Evolutionary conservation across 1,140 invertebrate genomes (phyloP).

Genomic region (Neotoxoptera formosana): DNA sequence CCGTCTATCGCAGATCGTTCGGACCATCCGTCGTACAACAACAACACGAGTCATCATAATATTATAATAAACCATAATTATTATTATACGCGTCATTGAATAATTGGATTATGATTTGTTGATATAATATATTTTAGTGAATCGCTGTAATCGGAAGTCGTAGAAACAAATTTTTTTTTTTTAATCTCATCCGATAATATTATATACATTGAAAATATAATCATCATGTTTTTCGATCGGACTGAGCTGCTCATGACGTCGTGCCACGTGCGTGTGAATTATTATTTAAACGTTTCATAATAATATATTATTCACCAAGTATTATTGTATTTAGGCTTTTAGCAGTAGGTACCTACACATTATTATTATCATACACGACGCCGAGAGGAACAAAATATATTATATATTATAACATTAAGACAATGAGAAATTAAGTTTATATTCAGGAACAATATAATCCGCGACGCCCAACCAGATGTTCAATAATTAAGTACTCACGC

Average conservation of each 20-base stretch:
- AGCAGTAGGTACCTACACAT: neutral
- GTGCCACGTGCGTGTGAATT: neutral
- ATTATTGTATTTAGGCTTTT: neutral
- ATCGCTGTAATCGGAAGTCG: neutral
- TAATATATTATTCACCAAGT: neutral
- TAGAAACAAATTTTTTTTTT: neutral
- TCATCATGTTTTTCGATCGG: neutral
- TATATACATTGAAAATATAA: neutral
- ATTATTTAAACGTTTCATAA: neutral
- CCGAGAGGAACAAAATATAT: neutral
- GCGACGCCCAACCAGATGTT: neutral
- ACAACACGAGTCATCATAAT: neutral
- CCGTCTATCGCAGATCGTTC: neutral
- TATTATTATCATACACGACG: neutral
- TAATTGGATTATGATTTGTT: neutral
- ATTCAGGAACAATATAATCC: neutral
- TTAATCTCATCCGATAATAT: neutral
- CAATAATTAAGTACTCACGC: neutral
- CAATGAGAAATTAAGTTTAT: constrained; percentile 25
- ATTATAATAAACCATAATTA: neutral
- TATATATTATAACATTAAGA: neutral
- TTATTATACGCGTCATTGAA: neutral
- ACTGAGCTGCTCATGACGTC: neutral
- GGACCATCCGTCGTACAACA: neutral
- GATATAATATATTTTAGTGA: neutral